phyloP scores from a whole-genome alignment of 2,888 invertebrate genomes.

The Celastrina argiolus region DNA sequence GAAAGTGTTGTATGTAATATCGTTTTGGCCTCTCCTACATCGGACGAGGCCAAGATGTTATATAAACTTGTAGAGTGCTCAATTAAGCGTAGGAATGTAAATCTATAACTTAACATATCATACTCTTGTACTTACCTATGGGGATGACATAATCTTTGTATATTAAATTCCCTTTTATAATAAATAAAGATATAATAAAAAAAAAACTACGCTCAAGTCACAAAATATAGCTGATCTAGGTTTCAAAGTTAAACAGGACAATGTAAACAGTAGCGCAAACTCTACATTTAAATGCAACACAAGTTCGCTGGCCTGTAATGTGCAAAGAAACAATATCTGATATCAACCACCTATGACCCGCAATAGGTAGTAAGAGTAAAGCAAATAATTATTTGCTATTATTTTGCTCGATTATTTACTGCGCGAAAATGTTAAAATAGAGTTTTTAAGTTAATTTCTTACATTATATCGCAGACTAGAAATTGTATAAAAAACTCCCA shows the following conservation, averaged over 20 bases:
- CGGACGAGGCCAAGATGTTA: too few relatives aligned
- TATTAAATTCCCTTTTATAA: too few relatives aligned
- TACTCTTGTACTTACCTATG: too few relatives aligned
- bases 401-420: neutral
- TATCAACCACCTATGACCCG: conserved; percentile 11
- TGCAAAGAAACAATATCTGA: conserved; percentile 2
- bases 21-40: too few relatives aligned
- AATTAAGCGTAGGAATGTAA: too few relatives aligned
- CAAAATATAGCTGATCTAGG: neutral
- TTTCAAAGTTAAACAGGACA: neutral
- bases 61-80: too few relatives aligned
- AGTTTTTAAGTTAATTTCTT: neutral
- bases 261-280: neutral
- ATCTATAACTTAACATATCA: too few relatives aligned
- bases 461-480: neutral
- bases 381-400: neutral
- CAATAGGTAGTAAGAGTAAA: neutral
- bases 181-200: too few relatives aligned
- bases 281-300: neutral
- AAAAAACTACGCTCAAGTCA: too few relatives aligned
- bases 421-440: neutral
- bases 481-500: neutral
- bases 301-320: neutral
- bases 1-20: too few relatives aligned
- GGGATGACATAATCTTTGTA: too few relatives aligned